phyloP scores from a whole-genome alignment of 2,797 vertebrate genomes.

The Psittacula derbiana region DNA sequence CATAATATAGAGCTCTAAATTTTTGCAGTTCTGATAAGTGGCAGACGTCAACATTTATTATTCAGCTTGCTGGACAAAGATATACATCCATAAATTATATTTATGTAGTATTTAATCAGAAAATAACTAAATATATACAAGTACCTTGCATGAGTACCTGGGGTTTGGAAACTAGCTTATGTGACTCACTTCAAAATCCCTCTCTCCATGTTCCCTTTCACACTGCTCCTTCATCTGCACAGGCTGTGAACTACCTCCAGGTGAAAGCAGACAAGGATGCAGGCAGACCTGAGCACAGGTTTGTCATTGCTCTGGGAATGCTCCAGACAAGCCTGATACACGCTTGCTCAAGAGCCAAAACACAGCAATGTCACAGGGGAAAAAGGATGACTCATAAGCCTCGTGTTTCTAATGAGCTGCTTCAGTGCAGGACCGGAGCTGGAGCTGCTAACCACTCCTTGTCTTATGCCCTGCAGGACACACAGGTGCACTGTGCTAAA shows the following conservation, averaged over 20 bases:
- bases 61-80: not conserved
- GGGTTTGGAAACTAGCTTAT: not conserved
- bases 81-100: not conserved
- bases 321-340: not conserved
- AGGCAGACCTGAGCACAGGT: not conserved
- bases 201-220: not conserved
- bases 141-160: not conserved
- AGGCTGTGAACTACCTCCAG: not conserved
- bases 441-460: not conserved
- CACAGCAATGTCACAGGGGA: not conserved
- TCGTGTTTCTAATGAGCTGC: not conserved
- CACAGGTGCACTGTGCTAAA: not conserved
- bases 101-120: not conserved
- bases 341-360: not conserved
- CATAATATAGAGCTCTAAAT: not conserved
- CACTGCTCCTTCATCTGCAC: not conserved
- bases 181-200: not conserved
- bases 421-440: not conserved
- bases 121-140: not conserved
- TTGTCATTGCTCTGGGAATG: not conserved
- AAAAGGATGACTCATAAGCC: not conserved
- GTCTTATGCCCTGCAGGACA: not conserved
- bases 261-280: not conserved
- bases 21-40: not conserved
- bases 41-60: not conserved